A percentile compares a stretch with the other conserved stretches of the same genome.
phyloP scores from a whole-genome alignment of 2,797 vertebrate genomes.

The Brachyalestes nurse region DNA sequence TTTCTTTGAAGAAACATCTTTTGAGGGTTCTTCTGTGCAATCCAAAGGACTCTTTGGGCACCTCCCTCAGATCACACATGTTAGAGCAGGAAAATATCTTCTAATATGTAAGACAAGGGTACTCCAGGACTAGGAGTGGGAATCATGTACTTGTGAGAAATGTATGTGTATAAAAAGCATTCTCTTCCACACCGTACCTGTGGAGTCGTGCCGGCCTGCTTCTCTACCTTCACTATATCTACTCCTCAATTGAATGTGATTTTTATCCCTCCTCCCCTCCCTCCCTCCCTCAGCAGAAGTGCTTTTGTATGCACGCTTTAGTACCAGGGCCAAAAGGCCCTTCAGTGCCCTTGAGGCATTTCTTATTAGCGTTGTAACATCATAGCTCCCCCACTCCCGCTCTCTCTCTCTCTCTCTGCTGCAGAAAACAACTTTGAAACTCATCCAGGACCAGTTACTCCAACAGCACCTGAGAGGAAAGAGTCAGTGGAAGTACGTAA shows the following conservation, averaged over 20 bases:
- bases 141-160: constrained; percentile 4
- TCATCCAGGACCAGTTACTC: constrained; percentile 46
- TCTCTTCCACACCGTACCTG: constrained; percentile 25
- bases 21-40: neutral
- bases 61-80: neutral
- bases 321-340: constrained; percentile 47
- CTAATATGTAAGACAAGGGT: neutral
- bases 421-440: constrained; percentile 51
- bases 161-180: neutral
- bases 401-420: neutral
- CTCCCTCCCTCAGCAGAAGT: constrained; percentile 14
- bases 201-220: constrained; percentile 11
- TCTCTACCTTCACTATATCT: constrained; percentile 17
- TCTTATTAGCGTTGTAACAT: constrained; percentile 53
- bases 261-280: constrained; percentile 23
- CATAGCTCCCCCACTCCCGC: constrained; percentile 19
- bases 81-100: neutral
- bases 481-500: constrained; percentile 8
- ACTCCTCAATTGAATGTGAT: constrained; percentile 41
- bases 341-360: constrained; percentile 53
- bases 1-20: no score
- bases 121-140: neutral
- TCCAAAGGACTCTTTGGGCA: neutral
- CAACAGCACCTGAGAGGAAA: constrained; percentile 45
- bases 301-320: constrained; percentile 54